phyloP scores from a whole-genome alignment of 2,888 invertebrate genomes.

The Hydrotaea cyrtoneurina region DNA sequence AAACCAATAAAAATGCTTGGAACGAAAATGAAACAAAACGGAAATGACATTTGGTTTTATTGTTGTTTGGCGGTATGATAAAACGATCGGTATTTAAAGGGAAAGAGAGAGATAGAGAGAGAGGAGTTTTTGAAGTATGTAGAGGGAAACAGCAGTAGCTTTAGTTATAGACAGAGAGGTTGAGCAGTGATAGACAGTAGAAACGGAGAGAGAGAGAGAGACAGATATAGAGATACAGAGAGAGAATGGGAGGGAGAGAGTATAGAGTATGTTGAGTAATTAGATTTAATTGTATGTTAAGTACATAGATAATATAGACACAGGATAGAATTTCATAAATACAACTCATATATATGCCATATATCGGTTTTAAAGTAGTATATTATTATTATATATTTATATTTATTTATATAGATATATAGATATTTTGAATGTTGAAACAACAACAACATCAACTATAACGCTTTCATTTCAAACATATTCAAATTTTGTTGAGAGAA shows the following conservation, averaged over 20 bases:
- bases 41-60: background rate
- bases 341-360: conserved; percentile 39
- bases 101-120: conserved; percentile 13
- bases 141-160: conserved; percentile 35
- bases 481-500: conserved; percentile 27
- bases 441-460: conserved; percentile 68
- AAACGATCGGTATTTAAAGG: background rate
- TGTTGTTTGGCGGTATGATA: conserved; percentile 16
- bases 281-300: conserved; percentile 27
- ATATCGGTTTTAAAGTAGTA: conserved; percentile 5
- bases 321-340: conserved; percentile 56
- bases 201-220: conserved; percentile 56
- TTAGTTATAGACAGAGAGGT: conserved; percentile 44
- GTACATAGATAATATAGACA: conserved; percentile 54
- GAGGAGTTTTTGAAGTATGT: background rate
- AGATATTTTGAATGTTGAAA: conserved; percentile 59
- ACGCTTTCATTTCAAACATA: conserved; percentile 53
- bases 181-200: conserved; percentile 65
- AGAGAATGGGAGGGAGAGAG: conserved; percentile 50
- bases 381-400: conserved; percentile 1
- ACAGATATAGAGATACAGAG: conserved; percentile 28
- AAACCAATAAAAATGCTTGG: conserved; percentile 12
- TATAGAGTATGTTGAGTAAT: conserved; percentile 20
- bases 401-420: background rate
- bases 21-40: conserved; percentile 30